Percentiles rank a stretch among this genome's conserved stretches.
Conservation (phyloP, 2,888 invertebrate species). For the Leptothorax acervorum region DNA sequence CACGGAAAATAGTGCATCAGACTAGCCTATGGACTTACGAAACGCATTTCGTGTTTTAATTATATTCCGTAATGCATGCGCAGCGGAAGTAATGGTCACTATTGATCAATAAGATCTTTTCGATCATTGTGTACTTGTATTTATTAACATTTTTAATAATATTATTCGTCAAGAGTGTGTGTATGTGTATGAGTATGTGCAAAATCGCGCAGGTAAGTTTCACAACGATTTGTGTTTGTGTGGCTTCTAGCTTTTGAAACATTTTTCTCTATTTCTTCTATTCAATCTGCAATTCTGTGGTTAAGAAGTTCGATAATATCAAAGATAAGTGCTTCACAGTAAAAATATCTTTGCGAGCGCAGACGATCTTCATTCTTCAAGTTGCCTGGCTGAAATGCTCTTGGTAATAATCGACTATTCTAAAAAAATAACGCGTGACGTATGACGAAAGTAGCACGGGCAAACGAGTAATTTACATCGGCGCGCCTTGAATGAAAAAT, state of each 20-base stretch:
- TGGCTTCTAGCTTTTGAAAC: conserved; percentile 56
- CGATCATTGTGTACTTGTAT: conserved; percentile 58
- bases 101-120: conserved; percentile 51
- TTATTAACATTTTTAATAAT: conserved; percentile 33
- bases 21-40: conserved; percentile 60
- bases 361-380: neutral
- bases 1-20: conserved; percentile 64
- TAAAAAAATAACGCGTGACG: conserved; percentile 21
- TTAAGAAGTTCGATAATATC: conserved; percentile 4
- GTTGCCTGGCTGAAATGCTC: neutral
- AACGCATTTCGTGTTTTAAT: conserved; percentile 60
- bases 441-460: conserved; percentile 29
- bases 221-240: conserved; percentile 48
- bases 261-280: conserved; percentile 50
- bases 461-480: conserved; percentile 43
- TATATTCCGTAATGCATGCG: conserved; percentile 72
- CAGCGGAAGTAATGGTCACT: conserved; percentile 65
- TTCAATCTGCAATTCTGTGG: conserved; percentile 5
- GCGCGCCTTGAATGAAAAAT: conserved; percentile 48
- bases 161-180: conserved; percentile 15
- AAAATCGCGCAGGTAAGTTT: conserved; percentile 67
- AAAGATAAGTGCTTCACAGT: neutral
- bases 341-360: conserved; percentile 4
- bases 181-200: conserved; percentile 22
- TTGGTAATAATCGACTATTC: conserved; percentile 5